These are phyloP conservation scores for Oophaga sylvatica DNA, from an alignment of 2,797 vertebrate species.

Conservation along the genomic window DNA sequence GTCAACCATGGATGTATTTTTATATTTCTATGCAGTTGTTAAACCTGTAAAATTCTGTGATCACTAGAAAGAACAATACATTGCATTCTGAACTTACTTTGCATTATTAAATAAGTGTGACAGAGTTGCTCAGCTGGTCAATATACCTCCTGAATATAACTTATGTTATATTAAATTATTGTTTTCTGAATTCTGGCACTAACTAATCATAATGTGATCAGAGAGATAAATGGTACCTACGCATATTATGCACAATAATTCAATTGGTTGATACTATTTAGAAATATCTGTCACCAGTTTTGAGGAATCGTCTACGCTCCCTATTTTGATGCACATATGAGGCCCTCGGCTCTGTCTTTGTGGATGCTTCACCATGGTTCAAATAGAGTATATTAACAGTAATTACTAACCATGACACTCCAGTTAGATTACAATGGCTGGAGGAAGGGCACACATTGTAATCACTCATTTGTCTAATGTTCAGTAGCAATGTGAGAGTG, in stretches of 20 bases:
- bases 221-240: conserved; percentile 70
- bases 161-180: conserved; percentile 67
- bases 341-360: conserved; percentile 65
- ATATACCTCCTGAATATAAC: conserved; percentile 64
- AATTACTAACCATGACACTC: conserved; percentile 66
- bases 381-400: conserved; percentile 72
- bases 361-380: conserved; percentile 59
- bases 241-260: conserved; percentile 70
- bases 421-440: conserved; percentile 59
- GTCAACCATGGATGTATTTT: neutral
- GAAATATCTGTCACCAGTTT: conserved; percentile 70
- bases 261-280: conserved; percentile 69
- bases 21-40: neutral
- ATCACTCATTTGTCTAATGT: conserved; percentile 87
- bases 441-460: conserved; percentile 71
- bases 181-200: conserved; percentile 65
- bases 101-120: neutral
- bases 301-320: conserved; percentile 49
- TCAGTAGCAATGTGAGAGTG: conserved; percentile 78
- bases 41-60: neutral
- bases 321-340: conserved; percentile 63
- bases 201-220: conserved; percentile 67
- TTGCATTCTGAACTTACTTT: neutral
- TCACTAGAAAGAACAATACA: neutral
- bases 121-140: conserved; percentile 18